Conservation (phyloP, 1,140 invertebrate genomes). For the Armadillidium nasatum region DNA sequence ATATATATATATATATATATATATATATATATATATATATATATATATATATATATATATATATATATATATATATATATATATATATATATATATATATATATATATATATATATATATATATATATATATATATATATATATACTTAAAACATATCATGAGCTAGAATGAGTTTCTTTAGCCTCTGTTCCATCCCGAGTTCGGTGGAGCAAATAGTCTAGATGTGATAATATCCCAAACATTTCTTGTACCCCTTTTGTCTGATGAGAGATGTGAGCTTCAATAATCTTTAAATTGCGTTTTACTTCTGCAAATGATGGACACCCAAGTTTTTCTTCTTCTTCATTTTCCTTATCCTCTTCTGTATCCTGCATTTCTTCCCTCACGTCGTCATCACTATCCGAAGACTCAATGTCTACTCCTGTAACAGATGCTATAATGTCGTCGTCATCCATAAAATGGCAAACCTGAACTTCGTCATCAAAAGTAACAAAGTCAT, state of each 20-base stretch:
- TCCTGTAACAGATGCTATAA: slow-evolving; percentile 36
- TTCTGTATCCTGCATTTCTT: slow-evolving; percentile 17
- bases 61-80: too few relatives aligned
- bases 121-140: too few relatives aligned
- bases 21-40: too few relatives aligned
- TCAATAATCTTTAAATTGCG: slow-evolving; percentile 29
- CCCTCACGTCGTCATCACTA: slow-evolving; percentile 33
- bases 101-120: too few relatives aligned
- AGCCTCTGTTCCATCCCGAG: too few relatives aligned
- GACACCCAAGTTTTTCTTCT: slow-evolving; percentile 28
- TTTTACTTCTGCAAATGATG: slow-evolving; percentile 33
- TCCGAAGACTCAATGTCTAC: slow-evolving; percentile 36
- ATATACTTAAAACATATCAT: too few relatives aligned
- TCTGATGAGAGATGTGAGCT: slow-evolving; percentile 33
- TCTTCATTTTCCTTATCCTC: slow-evolving; percentile 16
- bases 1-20: too few relatives aligned
- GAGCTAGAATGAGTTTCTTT: too few relatives aligned
- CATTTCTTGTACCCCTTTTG: slow-evolving; percentile 36
- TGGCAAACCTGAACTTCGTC: slow-evolving; percentile 41
- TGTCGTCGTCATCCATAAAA: slow-evolving; percentile 41
- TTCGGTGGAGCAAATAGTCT: slow-evolving; percentile 36
- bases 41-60: too few relatives aligned
- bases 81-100: too few relatives aligned
- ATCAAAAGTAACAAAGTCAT: slow-evolving; percentile 43
- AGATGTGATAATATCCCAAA: slow-evolving; percentile 35